Evolutionary conservation across 2,113 vertebrate genomes (phyloP), one percentile per base, ranked within the genome.

Genomic region (Pachypanchax playfairii): DNA sequence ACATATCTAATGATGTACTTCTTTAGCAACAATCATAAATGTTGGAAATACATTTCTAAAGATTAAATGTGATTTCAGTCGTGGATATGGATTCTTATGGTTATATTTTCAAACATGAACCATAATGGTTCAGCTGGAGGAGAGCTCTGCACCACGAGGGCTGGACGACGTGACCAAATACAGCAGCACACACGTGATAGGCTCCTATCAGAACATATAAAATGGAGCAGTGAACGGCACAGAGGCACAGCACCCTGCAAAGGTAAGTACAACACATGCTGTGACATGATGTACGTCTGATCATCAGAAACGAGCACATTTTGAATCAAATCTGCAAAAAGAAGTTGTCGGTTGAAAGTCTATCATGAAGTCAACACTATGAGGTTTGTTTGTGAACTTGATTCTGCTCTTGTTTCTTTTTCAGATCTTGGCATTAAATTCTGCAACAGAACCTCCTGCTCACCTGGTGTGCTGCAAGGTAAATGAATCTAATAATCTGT

Each of bases 111-210:
- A 33, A 18, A 63, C 25, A 69, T 61, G 61, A 76, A 73, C 21
- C 31, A 28, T 49, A 69, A 70, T 4, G 52, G 31, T 65, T 71
- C 60, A 88, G 52, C 61, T 6, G 26, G 70, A 66, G 26, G n/a
- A 65, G 73, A 73, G 51, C 65, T 65, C 31, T 44, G 20, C 20
- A 51, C 20, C 66, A 36, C 58, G 60, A 64, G 53, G 43, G 65
- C 24, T 57, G 83, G 57, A 63, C 47, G 52, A 72, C 90, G 88
- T 88, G 84, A 82, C 91, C 91, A 91, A 91, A 92, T 86, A 82
- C 54, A 92, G 89, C 8, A 35, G 47, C 35, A 39, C 52, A 48
- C 29, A 5, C 68, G 79, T 55, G 66, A 80, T 41, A 55, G 71
- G 73, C 80, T 76, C 60, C 80, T 57, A 75, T 76, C 72, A 49